Evolutionary conservation across 2,888 invertebrate genomes (phyloP), one percentile per base, ranked within the genome.

Genomic region (Hermaeophaga mercurialis): DNA sequence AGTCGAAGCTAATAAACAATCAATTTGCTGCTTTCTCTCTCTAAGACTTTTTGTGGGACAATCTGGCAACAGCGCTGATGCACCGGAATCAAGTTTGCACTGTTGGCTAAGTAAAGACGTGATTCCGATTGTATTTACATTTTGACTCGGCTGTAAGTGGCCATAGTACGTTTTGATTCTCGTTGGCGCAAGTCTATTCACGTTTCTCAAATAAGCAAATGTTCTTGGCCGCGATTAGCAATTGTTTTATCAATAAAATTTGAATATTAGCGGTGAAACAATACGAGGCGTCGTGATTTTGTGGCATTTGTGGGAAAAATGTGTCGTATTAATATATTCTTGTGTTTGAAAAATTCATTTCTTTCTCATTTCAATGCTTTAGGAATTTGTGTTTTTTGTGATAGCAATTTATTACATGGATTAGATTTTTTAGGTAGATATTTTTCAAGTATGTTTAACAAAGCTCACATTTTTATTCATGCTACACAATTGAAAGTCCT

Each of bases 11-110:
- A n/a, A n/a, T n/a, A n/a, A n/a, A n/a, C n/a, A n/a, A n/a, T n/a
- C n/a, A n/a, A n/a, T n/a, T n/a, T n/a, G n/a, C n/a, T n/a, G n/a
- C n/a, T n/a, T n/a, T n/a, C n/a, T n/a, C n/a, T n/a, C n/a, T n/a
- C 33, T 33, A 14, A 36, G 36, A 36, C 9, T 36, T 36, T 36
- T 1, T 2, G 9, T 9, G 7, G 6, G 17, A 17, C 11, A 17
- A 14, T n/a, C 12, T 28, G 47, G 47, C 47, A 47, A 36, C 47
- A 36, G 14, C 34, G 47, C 24, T n/a, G n/a, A 12, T 47, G 36
- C 47, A 47, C 36, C 11, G 36, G 36, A 47, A 36, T 47, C 36
- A 47, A 36, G 36, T 36, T 36, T 22, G 24, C 47, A 36, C 33
- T 47, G 47, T 36, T 19, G 18, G 26, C 24, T 5, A n/a, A n/a